Evolutionary conservation across 1,140 invertebrate genomes (phyloP), one percentile per base, ranked within the genome.

Genomic region (Euwallacea similis): DNA sequence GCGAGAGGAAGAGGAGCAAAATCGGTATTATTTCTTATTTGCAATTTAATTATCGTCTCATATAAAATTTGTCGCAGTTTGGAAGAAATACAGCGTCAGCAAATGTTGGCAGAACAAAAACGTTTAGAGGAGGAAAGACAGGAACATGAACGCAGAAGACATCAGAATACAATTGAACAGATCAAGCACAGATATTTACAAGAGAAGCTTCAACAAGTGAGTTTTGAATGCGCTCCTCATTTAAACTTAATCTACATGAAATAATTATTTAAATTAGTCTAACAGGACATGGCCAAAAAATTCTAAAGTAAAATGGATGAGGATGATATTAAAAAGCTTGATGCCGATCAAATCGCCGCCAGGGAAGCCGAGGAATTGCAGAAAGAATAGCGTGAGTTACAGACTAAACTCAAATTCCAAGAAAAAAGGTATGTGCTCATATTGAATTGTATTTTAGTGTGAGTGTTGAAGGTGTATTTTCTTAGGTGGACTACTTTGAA

Each of bases 241-340:
- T 33, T 33, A 11, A 62, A n/a, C 16, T 41, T 62, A 15, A 62
- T 62, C 43, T 62, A 2, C 41, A 10, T 62, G 2, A 42, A 33
- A 11, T 46, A 42, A 33, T 33, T 43, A 42, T 72, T 54, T 54
- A 96, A 77, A 94, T 97, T 59, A 93, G 91, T 42, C 92, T 93
- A 79, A 97, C 94, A 0, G 88, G 90, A 72, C 91, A 95, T 77
- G 95, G 95, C 0, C 93, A 95, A 80, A 96, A 95, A 79, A 91
- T 97, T 74, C 85, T 97, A 11, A 91, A 93, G 77, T n/a, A 96
- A 95, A 82, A 82, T 97, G 21, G 92, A 96, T 78, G 94, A 97
- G 79, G 94, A 97, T 79, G 93, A 95, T 73, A 88, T 96, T 53
- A 93, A 93, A 74, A 94, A 95, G 69, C 81, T 94, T 76, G 92